Conservation (phyloP, 2,888 invertebrate species). For the Drosophila vallismaia region DNA sequence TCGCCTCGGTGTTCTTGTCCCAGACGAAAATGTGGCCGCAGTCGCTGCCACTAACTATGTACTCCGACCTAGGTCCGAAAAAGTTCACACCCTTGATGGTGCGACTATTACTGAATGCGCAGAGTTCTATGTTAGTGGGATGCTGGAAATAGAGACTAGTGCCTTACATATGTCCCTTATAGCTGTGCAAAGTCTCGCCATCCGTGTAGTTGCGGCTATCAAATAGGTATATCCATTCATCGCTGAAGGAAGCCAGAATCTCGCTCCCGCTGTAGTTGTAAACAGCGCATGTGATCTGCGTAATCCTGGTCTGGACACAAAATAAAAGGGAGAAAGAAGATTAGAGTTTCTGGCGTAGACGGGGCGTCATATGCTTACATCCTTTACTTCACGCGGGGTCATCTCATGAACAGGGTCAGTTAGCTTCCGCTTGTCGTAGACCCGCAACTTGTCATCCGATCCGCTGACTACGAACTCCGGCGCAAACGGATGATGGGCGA, state of each 20-base stretch:
- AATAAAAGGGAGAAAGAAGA: not conserved
- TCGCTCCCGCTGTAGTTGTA: constrained; percentile 96
- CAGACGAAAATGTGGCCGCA: constrained; percentile 95
- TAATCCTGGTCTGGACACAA: constrained; percentile 56
- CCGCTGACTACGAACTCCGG: constrained; percentile 94
- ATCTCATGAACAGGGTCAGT: constrained; percentile 86
- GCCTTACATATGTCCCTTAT: constrained; percentile 86
- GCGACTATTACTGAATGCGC: constrained; percentile 86
- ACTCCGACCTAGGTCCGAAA: constrained; percentile 96
- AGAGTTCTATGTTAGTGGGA: not conserved
- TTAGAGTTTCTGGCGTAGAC: constrained; percentile 5
- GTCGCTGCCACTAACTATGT: constrained; percentile 96
- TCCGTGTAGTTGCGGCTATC: constrained; percentile 86
- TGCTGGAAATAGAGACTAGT: not conserved
- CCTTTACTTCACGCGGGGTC: constrained; percentile 57
- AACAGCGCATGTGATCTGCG: constrained; percentile 93
- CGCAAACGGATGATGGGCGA: constrained; percentile 92
- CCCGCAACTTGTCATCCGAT: constrained; percentile 90
- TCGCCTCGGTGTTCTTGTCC: constrained; percentile 94
- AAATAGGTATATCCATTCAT: constrained; percentile 96
- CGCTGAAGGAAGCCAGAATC: constrained; percentile 96
- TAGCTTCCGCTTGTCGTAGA: constrained; percentile 89
- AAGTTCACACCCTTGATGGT: constrained; percentile 96
- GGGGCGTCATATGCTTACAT: constrained; percentile 42
- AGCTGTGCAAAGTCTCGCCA: constrained; percentile 85